phyloP scores from a whole-genome alignment of 2,113 vertebrate genomes.

The Perognathus longimembris region DNA sequence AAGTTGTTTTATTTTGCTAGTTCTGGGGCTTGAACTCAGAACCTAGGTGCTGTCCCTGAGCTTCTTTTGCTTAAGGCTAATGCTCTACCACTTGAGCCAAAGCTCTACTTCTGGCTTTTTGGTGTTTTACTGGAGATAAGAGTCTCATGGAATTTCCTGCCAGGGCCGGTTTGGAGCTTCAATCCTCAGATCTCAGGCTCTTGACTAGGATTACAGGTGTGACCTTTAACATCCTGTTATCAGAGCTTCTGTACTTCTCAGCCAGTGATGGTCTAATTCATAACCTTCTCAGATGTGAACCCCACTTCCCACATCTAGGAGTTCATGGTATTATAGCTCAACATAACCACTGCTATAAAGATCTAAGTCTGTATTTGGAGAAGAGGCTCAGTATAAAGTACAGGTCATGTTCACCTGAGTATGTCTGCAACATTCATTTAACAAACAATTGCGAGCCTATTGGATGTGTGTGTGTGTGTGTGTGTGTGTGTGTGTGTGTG shows the following conservation, averaged over 20 bases:
- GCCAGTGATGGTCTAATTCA: background rate
- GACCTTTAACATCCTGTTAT: background rate
- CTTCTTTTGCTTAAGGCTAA: too few species aligned
- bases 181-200: too few species aligned
- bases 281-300: background rate
- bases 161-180: too few species aligned
- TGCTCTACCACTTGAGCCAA: too few species aligned
- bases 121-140: too few species aligned
- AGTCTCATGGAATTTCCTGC: too few species aligned
- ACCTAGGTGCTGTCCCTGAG: too few species aligned
- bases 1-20: too few species aligned
- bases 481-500: too few species aligned
- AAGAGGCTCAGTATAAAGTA: background rate
- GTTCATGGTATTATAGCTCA: background rate
- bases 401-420: background rate
- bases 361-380: background rate
- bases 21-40: too few species aligned
- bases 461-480: background rate
- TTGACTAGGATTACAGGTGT: background rate
- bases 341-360: background rate
- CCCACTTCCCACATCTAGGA: background rate
- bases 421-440: constrained; percentile 5
- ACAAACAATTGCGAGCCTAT: background rate
- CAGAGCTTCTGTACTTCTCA: background rate
- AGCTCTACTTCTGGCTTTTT: too few species aligned